A percentile compares a stretch with the other conserved stretches of the same genome.
These are phyloP conservation scores for Urocynchramus pylzowi DNA, from an alignment of 2,113 vertebrate species.

Conservation along the genomic window DNA sequence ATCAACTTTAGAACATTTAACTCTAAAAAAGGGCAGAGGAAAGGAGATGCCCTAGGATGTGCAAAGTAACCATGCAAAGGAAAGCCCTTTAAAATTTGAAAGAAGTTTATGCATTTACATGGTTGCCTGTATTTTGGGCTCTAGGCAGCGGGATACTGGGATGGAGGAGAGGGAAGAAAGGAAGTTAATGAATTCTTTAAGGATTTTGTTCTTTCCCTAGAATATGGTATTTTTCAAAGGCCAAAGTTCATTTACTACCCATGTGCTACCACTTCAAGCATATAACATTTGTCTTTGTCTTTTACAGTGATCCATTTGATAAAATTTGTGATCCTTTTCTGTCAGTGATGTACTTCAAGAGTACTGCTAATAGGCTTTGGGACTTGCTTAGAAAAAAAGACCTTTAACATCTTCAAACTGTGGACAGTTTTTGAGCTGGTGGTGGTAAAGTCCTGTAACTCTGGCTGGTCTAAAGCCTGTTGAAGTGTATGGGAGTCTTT, in stretches of 20 bases:
- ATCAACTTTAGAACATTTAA: not conserved
- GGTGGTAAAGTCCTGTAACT: not conserved
- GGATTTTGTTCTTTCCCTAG: not conserved
- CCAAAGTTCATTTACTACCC: not conserved
- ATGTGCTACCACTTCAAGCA: not conserved
- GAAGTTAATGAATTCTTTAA: not conserved
- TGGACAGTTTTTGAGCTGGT: not conserved
- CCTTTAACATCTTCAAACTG: not conserved
- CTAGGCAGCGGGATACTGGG: not conserved
- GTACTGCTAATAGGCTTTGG: not conserved
- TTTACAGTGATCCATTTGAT: not conserved
- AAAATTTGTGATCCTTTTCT: not conserved
- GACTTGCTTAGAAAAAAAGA: not conserved
- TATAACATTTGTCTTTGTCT: not conserved
- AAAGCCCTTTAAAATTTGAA: not conserved
- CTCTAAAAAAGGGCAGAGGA: not conserved
- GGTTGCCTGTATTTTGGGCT: not conserved
- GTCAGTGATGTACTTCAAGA: not conserved
- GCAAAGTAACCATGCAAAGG: not conserved
- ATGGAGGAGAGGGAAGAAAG: not conserved
- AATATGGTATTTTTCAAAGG: not conserved
- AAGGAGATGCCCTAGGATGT: not conserved
- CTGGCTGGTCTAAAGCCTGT: not conserved
- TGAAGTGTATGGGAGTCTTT: not conserved
- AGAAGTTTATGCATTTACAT: not conserved